A percentile compares a stretch with the other conserved stretches of the same genome.
phyloP scores from a whole-genome alignment of 2,888 invertebrate genomes.

The Meandrusa payeni region DNA sequence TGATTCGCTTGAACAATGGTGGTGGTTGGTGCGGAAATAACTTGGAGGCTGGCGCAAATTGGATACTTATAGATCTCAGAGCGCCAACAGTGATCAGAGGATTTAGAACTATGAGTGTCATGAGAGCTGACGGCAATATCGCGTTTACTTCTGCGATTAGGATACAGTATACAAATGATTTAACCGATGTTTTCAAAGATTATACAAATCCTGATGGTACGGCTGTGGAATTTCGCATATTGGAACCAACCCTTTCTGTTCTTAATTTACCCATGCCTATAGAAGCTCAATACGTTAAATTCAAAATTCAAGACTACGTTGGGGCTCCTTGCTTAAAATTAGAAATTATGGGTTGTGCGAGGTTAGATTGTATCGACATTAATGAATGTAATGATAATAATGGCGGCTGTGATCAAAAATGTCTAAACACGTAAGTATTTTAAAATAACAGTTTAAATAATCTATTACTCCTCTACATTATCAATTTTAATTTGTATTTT shows the following conservation, averaged over 20 bases:
- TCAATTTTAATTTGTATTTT: too few species aligned
- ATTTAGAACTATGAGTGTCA: slow-evolving; percentile 94
- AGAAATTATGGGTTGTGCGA: slow-evolving; percentile 95
- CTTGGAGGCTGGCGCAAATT: slow-evolving; percentile 92
- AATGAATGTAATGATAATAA: slow-evolving; percentile 93
- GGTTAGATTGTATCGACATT: slow-evolving; percentile 92
- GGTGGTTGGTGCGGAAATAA: slow-evolving; percentile 95
- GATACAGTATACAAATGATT: slow-evolving; percentile 92
- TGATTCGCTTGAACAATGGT: slow-evolving; percentile 90
- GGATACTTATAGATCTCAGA: slow-evolving; percentile 92
- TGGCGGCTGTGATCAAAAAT: slow-evolving; percentile 96
- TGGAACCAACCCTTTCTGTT: slow-evolving; percentile 94
- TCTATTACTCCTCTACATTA: background rate
- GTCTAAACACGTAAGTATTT: slow-evolving; percentile 85
- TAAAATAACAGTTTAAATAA: background rate
- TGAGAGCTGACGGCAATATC: slow-evolving; percentile 88
- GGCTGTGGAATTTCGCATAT: slow-evolving; percentile 94
- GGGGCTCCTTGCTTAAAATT: slow-evolving; percentile 94
- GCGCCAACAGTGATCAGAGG: slow-evolving; percentile 94
- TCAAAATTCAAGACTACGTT: slow-evolving; percentile 92
- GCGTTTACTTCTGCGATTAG: slow-evolving; percentile 95
- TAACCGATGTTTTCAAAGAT: slow-evolving; percentile 94
- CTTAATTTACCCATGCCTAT: slow-evolving; percentile 94
- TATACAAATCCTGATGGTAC: slow-evolving; percentile 96
- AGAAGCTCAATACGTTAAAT: slow-evolving; percentile 92